phyloP scores from a whole-genome alignment of 2,113 vertebrate genomes.

The Tor tambroides region DNA sequence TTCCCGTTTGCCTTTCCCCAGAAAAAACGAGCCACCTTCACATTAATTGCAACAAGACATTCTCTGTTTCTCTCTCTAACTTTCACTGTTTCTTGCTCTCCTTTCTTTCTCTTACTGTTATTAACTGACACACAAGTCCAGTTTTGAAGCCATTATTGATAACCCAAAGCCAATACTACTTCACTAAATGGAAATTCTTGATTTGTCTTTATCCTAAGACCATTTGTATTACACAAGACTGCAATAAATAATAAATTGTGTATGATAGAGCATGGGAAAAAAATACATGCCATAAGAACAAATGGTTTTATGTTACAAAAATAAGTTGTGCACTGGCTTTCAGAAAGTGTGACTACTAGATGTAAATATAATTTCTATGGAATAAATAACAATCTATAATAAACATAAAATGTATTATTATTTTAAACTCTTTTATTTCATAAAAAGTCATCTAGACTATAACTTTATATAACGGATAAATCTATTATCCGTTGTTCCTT shows the following conservation, averaged over 20 bases:
- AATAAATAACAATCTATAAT: too few relatives aligned
- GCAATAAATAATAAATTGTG: slow-evolving; percentile 78
- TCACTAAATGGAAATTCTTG: slow-evolving; percentile 61
- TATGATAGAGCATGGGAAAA: slow-evolving; percentile 66
- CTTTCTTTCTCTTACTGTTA: background rate
- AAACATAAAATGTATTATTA: too few relatives aligned
- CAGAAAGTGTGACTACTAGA: slow-evolving; percentile 46
- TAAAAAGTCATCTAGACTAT: slow-evolving; percentile 31
- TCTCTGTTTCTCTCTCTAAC: background rate
- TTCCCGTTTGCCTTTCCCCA: slow-evolving; percentile 64
- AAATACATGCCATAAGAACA: slow-evolving; percentile 64
- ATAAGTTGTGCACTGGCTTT: slow-evolving; percentile 32
- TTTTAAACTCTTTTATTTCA: background rate
- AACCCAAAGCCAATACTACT: background rate
- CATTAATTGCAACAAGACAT: slow-evolving; percentile 69
- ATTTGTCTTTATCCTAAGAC: slow-evolving; percentile 77
- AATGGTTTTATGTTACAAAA: slow-evolving; percentile 65
- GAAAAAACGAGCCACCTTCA: slow-evolving; percentile 58
- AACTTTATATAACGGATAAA: too few relatives aligned
- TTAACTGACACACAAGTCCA: background rate
- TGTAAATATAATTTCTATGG: background rate
- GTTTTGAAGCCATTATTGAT: background rate
- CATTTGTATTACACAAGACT: slow-evolving; percentile 77
- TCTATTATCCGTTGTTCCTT: slow-evolving; percentile 42
- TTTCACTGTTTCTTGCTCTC: background rate